Evolutionary conservation across 2,797 vertebrate species (phyloP), one percentile per base, ranked within the genome.

Genomic region (Enteromius argenteus): DNA sequence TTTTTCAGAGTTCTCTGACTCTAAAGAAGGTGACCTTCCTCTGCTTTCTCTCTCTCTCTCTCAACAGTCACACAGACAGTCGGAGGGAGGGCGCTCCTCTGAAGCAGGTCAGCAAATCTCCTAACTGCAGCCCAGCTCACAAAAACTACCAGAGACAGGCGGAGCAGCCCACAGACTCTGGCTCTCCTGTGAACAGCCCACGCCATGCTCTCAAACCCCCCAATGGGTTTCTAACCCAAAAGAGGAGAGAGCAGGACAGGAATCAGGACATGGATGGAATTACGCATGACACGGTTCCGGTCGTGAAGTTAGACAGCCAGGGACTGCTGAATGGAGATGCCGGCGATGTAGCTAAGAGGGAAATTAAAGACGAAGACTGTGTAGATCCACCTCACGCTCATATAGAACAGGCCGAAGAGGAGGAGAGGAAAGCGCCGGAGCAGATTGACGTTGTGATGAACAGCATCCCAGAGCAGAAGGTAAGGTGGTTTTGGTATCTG

Each of bases 251-350:
- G 39, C 13, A 2, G 13, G 68, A 81, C 79, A 58, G 23, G 13
- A 35, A 30, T 19, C 39, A 11, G 56, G 64, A 78, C 19, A 68
- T 78, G 82, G 82, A 78, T 0, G 39, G 14, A 23, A 42, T 46
- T 35, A 13, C 30, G 1, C 37, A 49, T 0, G 49, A 14, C 5
- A 53, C 35, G 0, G 73, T 75, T 66, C 44, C 73, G 4, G n/a
- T 4, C 1, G 23, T 32, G 62, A 75, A 32, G 37, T 32, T 77
- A 23, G 80, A 77, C 44, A 23, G 11, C 9, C n/a, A 84, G 30
- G 69, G n/a, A 4, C 85, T 96, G 82, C 86, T 95, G 2, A 96
- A 96, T 46, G 95, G 95, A 86, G 93, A 94, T 14, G 83, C 87
- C 75, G 91, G 77, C 37, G 85, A 39, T 64, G 39, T n/a, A 30